Evolutionary conservation across 2,888 invertebrate species (phyloP), one percentile per base, ranked within the genome.

Genomic region (Drosophila basisetae): DNA sequence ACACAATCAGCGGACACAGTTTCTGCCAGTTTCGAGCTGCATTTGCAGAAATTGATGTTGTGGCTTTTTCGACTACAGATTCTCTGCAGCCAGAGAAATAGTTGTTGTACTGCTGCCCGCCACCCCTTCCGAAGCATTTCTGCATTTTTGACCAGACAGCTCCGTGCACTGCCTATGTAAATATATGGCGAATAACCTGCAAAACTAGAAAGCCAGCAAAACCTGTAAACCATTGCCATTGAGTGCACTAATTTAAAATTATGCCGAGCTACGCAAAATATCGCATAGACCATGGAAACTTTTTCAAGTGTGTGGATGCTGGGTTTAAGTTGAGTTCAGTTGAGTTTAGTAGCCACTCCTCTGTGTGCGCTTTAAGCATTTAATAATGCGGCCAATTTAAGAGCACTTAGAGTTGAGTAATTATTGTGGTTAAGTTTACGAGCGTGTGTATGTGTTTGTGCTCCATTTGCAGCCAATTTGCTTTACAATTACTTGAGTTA

Each of bases 181-280:
- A 78, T 79, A 79, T 72, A 76, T 76, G 72, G 50, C 43, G 59
- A 56, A 50, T 52, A 58, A 61, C 58, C 61, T 58, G 70, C 47
- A 47, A 58, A 43, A 31, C 41, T 41, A 41, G 61, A 78, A 71
- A 82, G 70, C 83, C 61, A 55, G 75, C 74, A 81, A 78, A 83
- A 81, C 68, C 62, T 52, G 62, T 68, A 73, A 79, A 73, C 75
- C 79, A 75, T 79, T 78, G 80, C 89, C 89, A 85, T 86, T 86
- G 80, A 89, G 84, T 85, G 89, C 82, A 88, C 86, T 85, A 85
- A 85, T 85, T 85, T 86, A 80, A 89, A 88, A 85, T 85, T 85
- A 85, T 82, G 80, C 80, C 71, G 64, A 80, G 78, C 60, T 80
- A 78, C 62, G 80, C 80, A 78, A 78, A 73, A 73, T 73, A 79